Evolutionary conservation across 1,140 invertebrate genomes (phyloP), one percentile per base, ranked within the genome.

Genomic region (Drosophila miranda): DNA sequence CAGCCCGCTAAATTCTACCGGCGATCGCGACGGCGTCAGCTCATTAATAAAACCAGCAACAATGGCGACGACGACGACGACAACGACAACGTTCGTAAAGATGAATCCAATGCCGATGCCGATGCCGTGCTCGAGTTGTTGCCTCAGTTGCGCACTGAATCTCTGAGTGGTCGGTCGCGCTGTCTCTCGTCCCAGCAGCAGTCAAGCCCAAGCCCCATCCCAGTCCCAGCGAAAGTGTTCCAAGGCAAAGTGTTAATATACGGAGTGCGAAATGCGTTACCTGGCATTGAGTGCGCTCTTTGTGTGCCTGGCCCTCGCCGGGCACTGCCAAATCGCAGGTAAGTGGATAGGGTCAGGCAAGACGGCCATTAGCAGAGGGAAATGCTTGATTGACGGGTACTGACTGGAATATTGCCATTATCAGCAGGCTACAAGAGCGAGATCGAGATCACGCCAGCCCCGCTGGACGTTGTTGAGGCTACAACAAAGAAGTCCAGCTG

Each of bases 401-500:
- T 30, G 2, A 30, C 30, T 30, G 30, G 8, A 8, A 9, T 9
- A 30, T 30, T 30, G 8, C 7, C 16, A 7, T 8, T 3, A 9
- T 28, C 34, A 90, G 89, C 66, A 51, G 78, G 63, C 58, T 90
- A 90, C 48, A 86, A 76, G 38, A 89, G 66, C 48, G 89, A 90
- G 44, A 59, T 90, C 9, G 68, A 80, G 53, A 89, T 90, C 54
- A 90, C 89, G 0, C 86, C 89, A 0, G 75, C 73, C 8, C 89
- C 86, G 2, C 28, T 73, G 5, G 77, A 78, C 21, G 54, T 55
- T 2, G 45, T 84, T 8, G 89, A 90, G 54, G 42, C 53, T 0
- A 90, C 89, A 0, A 90, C 89, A 46, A 89, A 90, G 38, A 90
- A 89, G 43, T 80, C 83, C 3, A 80, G 89, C 43, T 90, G 84